Base-by-base conservation (phyloP, 2,888 invertebrate species). In the Acleris emargana region DNA sequence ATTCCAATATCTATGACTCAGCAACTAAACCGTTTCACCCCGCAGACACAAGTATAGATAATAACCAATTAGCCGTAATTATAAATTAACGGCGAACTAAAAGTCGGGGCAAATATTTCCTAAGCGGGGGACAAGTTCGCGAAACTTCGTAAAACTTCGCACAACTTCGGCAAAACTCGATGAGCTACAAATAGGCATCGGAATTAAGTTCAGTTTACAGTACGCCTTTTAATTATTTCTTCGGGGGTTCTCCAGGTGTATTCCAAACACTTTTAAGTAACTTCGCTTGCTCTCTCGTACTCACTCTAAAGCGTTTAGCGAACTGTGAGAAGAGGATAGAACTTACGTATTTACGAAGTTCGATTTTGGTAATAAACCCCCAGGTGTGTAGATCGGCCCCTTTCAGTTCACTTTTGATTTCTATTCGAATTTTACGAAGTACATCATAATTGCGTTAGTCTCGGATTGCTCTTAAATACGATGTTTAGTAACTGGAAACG, bases 171-270 rank as follows among this genome's bases (percentile, higher is more conserved):
- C 72, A 69, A 77, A 88, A 88, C 83, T 87, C 82, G 83, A 85
- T 86, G 89, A 88, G 88, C 84, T 88, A 87, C 89, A 88, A 91
- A 91, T 89, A 89, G 86, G 89, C 90, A 91, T 89, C 84, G 86
- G 86, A 86, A 88, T 88, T 84, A 87, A 90, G 89, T 91, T 88
- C 84, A 84, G 84, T 87, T 85, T 87, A 83, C 88, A 80, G 87
- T 85, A 78, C 82, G 88, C 88, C 91, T 91, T 92, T 91, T 92
- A 92, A 92, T 92, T 91, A 92, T 91, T 89, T 84, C 84, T 81
- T 73, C 72, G 73, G 78, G 74, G 78, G 75, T 84, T 83, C 80
- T 81, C 79, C 84, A 87, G 88, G 87, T 88, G 81, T 80, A 84
- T 83, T 38, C 38, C 1, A 13, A 38, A 38, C 38, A 13, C 13